Conservation (phyloP, 1,140 invertebrate genomes). For the Zaprionus camerounensis region DNA sequence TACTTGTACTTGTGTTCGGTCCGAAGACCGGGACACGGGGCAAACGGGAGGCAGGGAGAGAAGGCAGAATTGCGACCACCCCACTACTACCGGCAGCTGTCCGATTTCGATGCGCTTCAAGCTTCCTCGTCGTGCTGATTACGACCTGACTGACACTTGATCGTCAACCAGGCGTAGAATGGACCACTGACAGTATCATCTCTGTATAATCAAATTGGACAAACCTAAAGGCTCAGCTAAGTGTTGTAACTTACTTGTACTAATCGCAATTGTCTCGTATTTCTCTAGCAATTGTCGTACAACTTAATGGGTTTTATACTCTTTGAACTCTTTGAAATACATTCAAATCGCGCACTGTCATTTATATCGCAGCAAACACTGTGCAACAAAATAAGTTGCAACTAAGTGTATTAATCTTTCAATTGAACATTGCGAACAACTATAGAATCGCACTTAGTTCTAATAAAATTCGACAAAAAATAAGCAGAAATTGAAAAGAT, state of each 20-base stretch:
- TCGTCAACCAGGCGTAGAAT: constrained; percentile 18
- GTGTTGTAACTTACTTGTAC: constrained; percentile 9
- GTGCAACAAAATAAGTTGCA: not conserved
- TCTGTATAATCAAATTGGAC: constrained; percentile 4
- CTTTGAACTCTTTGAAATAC: constrained; percentile 10
- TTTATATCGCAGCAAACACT: not conserved
- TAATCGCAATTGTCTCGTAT: not conserved
- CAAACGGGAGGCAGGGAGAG: not conserved
- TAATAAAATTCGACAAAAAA: too few relatives aligned
- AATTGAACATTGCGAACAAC: too few relatives aligned
- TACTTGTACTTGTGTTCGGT: not conserved
- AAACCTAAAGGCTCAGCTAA: not conserved
- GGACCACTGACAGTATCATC: constrained; percentile 15
- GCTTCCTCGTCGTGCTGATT: constrained; percentile 58
- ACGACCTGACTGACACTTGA: constrained; percentile 42
- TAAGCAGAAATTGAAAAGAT: too few relatives aligned
- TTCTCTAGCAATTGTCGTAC: not conserved
- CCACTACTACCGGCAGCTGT: constrained; percentile 72
- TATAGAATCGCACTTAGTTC: too few relatives aligned
- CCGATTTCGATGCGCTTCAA: constrained; percentile 45
- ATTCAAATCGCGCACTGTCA: constrained; percentile 12
- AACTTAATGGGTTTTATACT: not conserved
- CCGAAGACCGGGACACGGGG: not conserved
- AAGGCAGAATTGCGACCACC: constrained; percentile 8
- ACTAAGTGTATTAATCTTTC: not conserved